Evolutionary conservation across 1,140 invertebrate genomes (phyloP), one percentile per base, ranked within the genome.

Genomic region (Phenacoccus solenopsis): DNA sequence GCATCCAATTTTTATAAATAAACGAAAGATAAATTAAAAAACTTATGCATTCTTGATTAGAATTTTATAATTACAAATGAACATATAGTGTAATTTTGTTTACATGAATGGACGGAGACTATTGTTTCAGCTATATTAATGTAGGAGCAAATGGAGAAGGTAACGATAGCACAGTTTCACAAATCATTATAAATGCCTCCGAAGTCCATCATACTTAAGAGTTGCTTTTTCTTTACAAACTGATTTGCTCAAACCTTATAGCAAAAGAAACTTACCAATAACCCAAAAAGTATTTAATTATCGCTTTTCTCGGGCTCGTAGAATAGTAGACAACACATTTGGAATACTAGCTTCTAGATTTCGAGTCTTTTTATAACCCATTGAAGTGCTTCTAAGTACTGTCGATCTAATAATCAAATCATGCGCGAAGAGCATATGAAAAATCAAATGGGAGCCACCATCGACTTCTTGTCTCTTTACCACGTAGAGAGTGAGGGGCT

Each of bases 321-420:
- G 76, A 59, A 75, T 77, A 22, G 74, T 80, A 3, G 79, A 82
- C 73, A 81, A 81, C 73, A 75, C 75, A 5, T 81, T 81, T 75
- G 78, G 79, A 1, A 78, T 80, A 69, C 71, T 84, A 35, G 74
- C 78, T 5, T 74, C 76, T 20, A 75, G 78, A 59, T 82, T 79
- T 75, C 73, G 79, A 74, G 76, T 82, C n/a, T 59, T 80, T 81
- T 67, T 73, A 72, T 74, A 67, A 21, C 74, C 76, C 32, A 77
- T 79, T 7, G 30, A 74, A 32, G 27, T 70, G 20, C 21, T 20
- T 24, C 16, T 38, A 13, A 13, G 13, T 13, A 32, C 30, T 32
- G 30, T 32, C 5, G 30, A 32, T 32, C 30, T 32, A 32, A 32
- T 32, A 7, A 13, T 32, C 5, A 5, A 32, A 32, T 32, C 30